These are phyloP conservation scores for Amitus sp. DNA, from an alignment of 2,888 invertebrate genomes.

Conservation along the genomic window DNA sequence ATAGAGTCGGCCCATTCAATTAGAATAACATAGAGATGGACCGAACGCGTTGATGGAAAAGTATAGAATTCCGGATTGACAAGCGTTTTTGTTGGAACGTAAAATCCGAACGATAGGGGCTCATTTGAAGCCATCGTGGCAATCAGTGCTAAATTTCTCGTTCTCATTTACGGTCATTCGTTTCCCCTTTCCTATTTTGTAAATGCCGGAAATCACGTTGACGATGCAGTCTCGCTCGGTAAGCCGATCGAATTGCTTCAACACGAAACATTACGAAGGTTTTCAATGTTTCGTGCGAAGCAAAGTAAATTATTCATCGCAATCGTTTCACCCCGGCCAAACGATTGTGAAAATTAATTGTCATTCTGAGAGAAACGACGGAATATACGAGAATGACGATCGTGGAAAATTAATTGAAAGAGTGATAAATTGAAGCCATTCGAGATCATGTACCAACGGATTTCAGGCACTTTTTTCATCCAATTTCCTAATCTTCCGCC, in stretches of 20 bases:
- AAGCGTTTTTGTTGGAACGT: slow-evolving; percentile 7
- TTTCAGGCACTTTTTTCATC: background rate
- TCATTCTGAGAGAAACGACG: background rate
- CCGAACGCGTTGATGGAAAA: no score
- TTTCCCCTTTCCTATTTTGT: slow-evolving; percentile 2
- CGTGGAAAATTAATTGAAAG: slow-evolving; percentile 2
- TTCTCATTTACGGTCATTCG: slow-evolving; percentile 10
- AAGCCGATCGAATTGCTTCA: slow-evolving; percentile 8
- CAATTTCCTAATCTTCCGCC: background rate
- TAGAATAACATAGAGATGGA: no score
- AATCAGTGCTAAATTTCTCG: slow-evolving; percentile 12
- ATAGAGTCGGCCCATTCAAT: no score
- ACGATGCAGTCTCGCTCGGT: slow-evolving; percentile 11
- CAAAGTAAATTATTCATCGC: slow-evolving; percentile 10
- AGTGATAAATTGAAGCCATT: background rate
- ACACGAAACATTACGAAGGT: slow-evolving; percentile 14
- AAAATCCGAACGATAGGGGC: slow-evolving; percentile 10
- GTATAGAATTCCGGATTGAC: slow-evolving; percentile 6
- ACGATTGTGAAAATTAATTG: slow-evolving; percentile 5
- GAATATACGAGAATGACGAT: background rate
- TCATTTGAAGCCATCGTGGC: slow-evolving; percentile 10
- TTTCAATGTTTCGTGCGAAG: slow-evolving; percentile 5
- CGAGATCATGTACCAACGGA: background rate
- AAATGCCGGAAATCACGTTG: slow-evolving; percentile 11
- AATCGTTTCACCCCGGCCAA: background rate